Base-by-base conservation (phyloP, 2,888 invertebrate species). In the Xanthorhoe designata region DNA sequence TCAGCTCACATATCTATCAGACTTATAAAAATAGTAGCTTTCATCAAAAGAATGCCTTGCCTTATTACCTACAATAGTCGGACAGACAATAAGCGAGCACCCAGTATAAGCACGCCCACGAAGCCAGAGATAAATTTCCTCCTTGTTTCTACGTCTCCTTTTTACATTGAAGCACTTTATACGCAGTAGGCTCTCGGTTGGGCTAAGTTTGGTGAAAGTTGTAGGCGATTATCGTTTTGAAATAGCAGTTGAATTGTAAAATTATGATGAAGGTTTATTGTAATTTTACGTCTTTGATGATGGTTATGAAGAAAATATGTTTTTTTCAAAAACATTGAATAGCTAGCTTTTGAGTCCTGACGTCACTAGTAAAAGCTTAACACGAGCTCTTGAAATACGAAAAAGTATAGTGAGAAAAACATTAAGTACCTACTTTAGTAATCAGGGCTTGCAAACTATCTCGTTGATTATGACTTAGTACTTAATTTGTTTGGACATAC, bases 81-180 rank as follows among this genome's bases (percentile, higher is more conserved):
- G 66, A 50, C 64, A 65, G 57, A 80, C 77, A 81, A 79, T 78
- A 75, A 76, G 68, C 72, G 57, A 67, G 74, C 74, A 68, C 72
- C 76, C 71, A 75, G 73, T 74, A 73, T 74, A 74, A 66, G 80
- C 79, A 80, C 88, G 83, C 89, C 89, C 85, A 89, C 89, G 80
- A 79, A 72, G 75, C 64, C 71, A 61, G 79, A 89, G 87, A 90
- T 91, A 90, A 89, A 89, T 90, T 89, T 90, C 84, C 87, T 85
- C 76, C 83, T 90, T 89, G 90, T 91, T 91, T 89, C 89, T 90
- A 82, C 79, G 84, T 89, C 86, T 90, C 86, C 86, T 89, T 87
- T 89, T 89, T 87, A 90, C 89, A 85, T 85, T 84, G 84, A 81
- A 89, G 85, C 88, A 86, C 87, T 90, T 88, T 89, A 90, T 89